Conservation (phyloP, 2,888 invertebrate genomes). For the Nemotelus pantherinus region DNA sequence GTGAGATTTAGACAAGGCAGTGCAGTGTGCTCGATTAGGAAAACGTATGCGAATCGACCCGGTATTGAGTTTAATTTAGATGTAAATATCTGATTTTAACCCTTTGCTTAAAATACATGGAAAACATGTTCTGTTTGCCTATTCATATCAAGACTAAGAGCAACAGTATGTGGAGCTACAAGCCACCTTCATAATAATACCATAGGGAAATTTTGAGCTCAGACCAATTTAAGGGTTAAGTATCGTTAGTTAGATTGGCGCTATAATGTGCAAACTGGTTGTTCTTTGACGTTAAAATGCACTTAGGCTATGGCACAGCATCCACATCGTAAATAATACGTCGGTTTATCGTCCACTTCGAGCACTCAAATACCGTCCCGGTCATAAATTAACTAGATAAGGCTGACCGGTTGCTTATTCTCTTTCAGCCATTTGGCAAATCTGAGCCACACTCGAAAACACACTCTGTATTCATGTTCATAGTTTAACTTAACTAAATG, state of each 20-base stretch:
- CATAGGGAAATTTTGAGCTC: no score
- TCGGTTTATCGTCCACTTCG: constrained; percentile 45
- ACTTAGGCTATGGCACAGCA: constrained; percentile 39
- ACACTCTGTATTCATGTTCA: constrained; percentile 25
- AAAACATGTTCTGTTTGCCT: no score
- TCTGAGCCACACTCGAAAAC: constrained; percentile 33
- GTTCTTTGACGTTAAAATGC: constrained; percentile 41
- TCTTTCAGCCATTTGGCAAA: constrained; percentile 15
- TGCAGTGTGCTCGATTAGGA: background rate
- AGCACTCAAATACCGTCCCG: constrained; percentile 45
- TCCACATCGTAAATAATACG: constrained; percentile 44
- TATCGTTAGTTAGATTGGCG: background rate
- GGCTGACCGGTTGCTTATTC: constrained; percentile 17
- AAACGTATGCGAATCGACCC: background rate
- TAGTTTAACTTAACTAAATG: constrained; percentile 46
- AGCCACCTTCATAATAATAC: no score
- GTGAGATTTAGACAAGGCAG: background rate
- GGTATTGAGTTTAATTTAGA: background rate
- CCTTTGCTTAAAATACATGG: background rate
- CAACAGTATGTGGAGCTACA: no score
- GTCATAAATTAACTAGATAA: constrained; percentile 50
- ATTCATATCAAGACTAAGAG: no score
- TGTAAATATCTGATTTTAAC: background rate
- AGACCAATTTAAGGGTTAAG: constrained; percentile 8
- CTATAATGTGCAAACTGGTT: constrained; percentile 31